These are phyloP conservation scores for Nymphalis urticae DNA, from an alignment of 2,888 invertebrate species.

Conservation along the genomic window DNA sequence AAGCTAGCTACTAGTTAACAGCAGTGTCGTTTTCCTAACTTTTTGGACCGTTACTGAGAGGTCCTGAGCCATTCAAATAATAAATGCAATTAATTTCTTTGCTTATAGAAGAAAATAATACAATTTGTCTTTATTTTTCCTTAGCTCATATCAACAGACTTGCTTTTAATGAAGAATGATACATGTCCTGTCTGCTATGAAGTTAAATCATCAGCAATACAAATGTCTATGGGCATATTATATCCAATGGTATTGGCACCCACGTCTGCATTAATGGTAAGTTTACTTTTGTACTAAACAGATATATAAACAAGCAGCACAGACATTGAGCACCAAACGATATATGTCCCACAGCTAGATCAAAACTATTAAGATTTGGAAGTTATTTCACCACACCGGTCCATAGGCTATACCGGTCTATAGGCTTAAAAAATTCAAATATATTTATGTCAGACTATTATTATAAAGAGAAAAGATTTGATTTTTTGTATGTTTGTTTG, in stretches of 20 bases:
- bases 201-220: conserved; percentile 80
- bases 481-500: too few species aligned
- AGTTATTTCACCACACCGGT: too few species aligned
- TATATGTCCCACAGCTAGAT: too few species aligned
- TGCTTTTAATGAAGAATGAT: conserved; percentile 79
- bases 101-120: too few species aligned
- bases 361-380: too few species aligned
- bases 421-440: too few species aligned
- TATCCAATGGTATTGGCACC: conserved; percentile 85
- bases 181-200: conserved; percentile 85
- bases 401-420: too few species aligned
- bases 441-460: too few species aligned
- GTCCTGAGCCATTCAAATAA: background rate
- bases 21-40: background rate
- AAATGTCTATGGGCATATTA: conserved; percentile 74
- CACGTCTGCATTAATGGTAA: conserved; percentile 82
- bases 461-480: too few species aligned
- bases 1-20: background rate
- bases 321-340: too few species aligned
- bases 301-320: too few species aligned
- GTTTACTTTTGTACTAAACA: background rate
- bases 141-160: conserved; percentile 79
- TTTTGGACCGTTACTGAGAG: background rate
- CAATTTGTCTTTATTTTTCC: conserved; percentile 39
- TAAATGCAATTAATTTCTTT: too few species aligned